These are phyloP conservation scores for Xestia ashworthii DNA, from an alignment of 2,888 invertebrate species.

Conservation along the genomic window DNA sequence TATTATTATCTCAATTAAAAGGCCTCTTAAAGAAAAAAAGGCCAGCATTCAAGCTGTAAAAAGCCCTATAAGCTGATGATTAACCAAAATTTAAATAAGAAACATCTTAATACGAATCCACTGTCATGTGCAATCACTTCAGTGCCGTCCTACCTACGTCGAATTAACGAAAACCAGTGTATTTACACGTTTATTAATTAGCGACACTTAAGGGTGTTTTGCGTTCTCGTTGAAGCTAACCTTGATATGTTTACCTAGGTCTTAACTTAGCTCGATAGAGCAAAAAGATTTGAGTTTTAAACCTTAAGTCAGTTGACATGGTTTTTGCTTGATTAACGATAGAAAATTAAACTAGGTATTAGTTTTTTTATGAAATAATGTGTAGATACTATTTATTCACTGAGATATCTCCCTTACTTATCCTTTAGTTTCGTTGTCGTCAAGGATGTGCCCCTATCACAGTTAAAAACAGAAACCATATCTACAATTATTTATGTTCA, in stretches of 20 bases:
- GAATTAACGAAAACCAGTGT: slow-evolving; percentile 76
- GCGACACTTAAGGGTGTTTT: slow-evolving; percentile 50
- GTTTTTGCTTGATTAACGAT: not conserved
- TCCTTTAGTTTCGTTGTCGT: not conserved
- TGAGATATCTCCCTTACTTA: not conserved
- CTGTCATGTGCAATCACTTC: not conserved
- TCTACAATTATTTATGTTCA: not conserved
- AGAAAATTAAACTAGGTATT: not conserved
- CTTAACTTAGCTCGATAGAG: slow-evolving; percentile 52
- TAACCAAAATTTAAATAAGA: not conserved
- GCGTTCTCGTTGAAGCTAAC: slow-evolving; percentile 56
- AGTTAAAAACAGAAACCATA: not conserved
- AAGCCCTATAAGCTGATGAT: not conserved
- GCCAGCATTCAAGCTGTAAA: not conserved
- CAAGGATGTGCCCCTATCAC: not conserved
- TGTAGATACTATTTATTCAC: not conserved
- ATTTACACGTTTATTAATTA: slow-evolving; percentile 76
- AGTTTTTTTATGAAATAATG: not conserved
- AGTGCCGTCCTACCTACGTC: slow-evolving; percentile 73
- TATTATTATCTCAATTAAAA: not conserved
- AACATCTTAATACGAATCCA: not conserved
- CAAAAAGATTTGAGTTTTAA: not conserved
- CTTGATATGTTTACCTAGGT: slow-evolving; percentile 61
- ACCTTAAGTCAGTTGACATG: not conserved
- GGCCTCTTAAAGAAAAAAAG: not conserved